Evolutionary conservation across 2,797 vertebrate genomes (phyloP).

Genomic region (Arrhamphus sclerolepis): DNA sequence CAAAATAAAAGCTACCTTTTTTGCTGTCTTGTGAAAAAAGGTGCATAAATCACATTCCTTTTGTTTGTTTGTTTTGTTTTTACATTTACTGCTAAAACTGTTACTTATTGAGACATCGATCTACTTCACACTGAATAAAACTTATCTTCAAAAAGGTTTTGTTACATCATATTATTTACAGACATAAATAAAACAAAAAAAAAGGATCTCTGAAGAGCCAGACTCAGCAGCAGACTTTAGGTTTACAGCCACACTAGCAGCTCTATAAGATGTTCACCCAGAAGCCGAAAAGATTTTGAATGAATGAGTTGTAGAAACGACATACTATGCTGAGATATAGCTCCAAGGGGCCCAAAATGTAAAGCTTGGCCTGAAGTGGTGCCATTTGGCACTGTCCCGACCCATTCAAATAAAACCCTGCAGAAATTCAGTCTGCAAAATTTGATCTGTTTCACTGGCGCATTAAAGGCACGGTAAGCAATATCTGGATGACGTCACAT

Average conservation of each 20-base stretch:
- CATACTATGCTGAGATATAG: too few species aligned
- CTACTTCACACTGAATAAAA: slow-evolving; percentile 51
- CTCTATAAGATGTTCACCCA: not conserved
- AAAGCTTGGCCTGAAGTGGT: too few species aligned
- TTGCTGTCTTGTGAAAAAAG: slow-evolving; percentile 59
- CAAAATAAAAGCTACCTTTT: slow-evolving; percentile 33
- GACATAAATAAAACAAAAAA: slow-evolving; percentile 16
- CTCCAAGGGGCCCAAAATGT: too few species aligned
- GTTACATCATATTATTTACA: slow-evolving; percentile 62
- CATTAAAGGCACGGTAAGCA: too few species aligned
- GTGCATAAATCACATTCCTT: slow-evolving; percentile 71
- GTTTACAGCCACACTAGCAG: slow-evolving; percentile 39
- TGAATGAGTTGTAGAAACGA: too few species aligned
- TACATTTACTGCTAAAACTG: slow-evolving; percentile 55
- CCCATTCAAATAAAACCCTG: too few species aligned
- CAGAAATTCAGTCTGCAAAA: too few species aligned
- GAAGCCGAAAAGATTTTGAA: not conserved
- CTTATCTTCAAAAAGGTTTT: slow-evolving; percentile 37
- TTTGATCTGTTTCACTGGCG: too few species aligned
- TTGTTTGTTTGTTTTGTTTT: slow-evolving; percentile 47
- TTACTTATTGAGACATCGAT: slow-evolving; percentile 60
- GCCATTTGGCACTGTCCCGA: too few species aligned
- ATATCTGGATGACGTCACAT: too few species aligned
- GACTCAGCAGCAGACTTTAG: slow-evolving; percentile 9
- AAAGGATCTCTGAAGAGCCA: too few species aligned